These are phyloP conservation scores for Trissolcus brochymenae DNA, from an alignment of 2,888 invertebrate genomes.

Conservation along the genomic window DNA sequence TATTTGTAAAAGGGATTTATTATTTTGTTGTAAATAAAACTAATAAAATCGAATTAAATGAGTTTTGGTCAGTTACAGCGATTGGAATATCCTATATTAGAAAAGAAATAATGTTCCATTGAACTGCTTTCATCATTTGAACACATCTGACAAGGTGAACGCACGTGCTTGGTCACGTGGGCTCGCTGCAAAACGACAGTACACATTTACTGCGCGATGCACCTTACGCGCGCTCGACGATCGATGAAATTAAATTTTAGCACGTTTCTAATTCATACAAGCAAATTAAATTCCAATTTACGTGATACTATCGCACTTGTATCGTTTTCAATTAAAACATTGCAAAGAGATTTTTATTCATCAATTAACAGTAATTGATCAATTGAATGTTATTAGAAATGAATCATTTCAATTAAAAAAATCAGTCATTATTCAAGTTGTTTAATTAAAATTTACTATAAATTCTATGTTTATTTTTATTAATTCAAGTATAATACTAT, in stretches of 20 bases:
- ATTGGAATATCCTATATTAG: not conserved
- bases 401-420: not conserved
- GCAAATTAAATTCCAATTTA: constrained; percentile 19
- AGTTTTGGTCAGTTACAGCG: not conserved
- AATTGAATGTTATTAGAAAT: too few relatives aligned
- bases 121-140: not conserved
- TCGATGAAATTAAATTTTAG: constrained; percentile 44
- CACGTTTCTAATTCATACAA: constrained; percentile 26
- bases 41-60: not conserved
- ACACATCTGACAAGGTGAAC: constrained; percentile 26
- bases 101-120: not conserved
- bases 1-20: too few relatives aligned
- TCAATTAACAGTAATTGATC: too few relatives aligned
- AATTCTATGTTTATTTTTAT: too few relatives aligned
- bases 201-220: constrained; percentile 17
- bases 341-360: not conserved
- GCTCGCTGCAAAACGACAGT: constrained; percentile 27
- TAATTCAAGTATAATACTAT: too few relatives aligned
- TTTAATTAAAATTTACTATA: not conserved
- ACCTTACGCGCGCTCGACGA: constrained; percentile 16
- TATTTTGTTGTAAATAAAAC: not conserved
- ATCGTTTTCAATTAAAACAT: not conserved
- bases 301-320: not conserved
- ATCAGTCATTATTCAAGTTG: not conserved
- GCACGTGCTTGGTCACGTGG: constrained; percentile 56